Base-by-base conservation (phyloP, 2,113 vertebrate species). In the Stercorarius parasiticus region DNA sequence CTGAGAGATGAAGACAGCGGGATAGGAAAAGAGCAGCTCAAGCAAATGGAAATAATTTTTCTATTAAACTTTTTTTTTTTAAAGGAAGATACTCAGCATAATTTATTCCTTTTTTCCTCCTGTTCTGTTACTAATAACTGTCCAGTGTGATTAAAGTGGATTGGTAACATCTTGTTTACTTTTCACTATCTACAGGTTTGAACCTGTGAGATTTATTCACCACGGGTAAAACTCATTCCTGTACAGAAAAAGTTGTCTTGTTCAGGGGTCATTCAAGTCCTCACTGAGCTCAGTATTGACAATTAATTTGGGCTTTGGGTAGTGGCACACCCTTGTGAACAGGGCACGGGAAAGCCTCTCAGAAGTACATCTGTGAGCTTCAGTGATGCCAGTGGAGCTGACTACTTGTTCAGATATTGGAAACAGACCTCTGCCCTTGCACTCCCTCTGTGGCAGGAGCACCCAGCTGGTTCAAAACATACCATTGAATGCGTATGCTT, bases 31-130 rank as follows among this genome's bases (percentile, higher is more conserved):
- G 80, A 91, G 52, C 62, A 88, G 56, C 47, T 86, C 42, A 85
- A 93, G 70, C 77, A 95, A 97, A 94, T 94, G 94, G 91, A 97
- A 97, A 81, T 95, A 21, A 49, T 93, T 94, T 96, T 93, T 93
- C 30, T 86, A 72, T 91, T 87, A 43, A 82, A 42, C 56, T 47
- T 50, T 82, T 79, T 55, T 55, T 53, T 90, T 83, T 59, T n/a
- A 66, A 87, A 95, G n/a, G 55, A 88, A 92, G 94, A 93, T 80
- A 69, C 8, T 47, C 34, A 82, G 45, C 14, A 47, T 77, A 93
- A 69, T 19, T 52, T 82, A 9, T 20, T 66, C 64, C 13, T 73
- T 93, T 86, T 82, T 77, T 25, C 9, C 10, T 87, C 17, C 17
- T 36, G 7, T 80, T 91, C 49, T 73, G 29, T 50, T 93, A 65